These are phyloP conservation scores for Cheiracanthium punctorium DNA, from an alignment of 2,888 invertebrate species.

Conservation along the genomic window DNA sequence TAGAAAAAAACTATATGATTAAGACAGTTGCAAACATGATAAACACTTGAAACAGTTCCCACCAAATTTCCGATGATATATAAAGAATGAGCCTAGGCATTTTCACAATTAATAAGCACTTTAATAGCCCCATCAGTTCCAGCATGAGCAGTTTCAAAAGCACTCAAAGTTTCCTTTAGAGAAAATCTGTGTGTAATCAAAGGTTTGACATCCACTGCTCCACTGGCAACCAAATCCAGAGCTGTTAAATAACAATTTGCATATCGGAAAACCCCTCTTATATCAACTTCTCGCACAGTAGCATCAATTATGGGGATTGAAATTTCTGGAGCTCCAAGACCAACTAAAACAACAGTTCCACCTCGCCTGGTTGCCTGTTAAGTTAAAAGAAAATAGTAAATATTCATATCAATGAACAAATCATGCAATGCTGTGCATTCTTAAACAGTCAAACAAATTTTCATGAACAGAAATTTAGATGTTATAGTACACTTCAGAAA, in stretches of 20 bases:
- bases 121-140: conserved; percentile 84
- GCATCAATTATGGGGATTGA: conserved; percentile 89
- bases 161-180: conserved; percentile 85
- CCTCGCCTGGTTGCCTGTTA: conserved; percentile 92
- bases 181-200: conserved; percentile 89
- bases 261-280: conserved; percentile 94
- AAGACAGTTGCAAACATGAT: too few relatives aligned
- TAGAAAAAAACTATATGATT: too few relatives aligned
- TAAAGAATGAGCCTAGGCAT: too few relatives aligned
- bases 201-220: conserved; percentile 86
- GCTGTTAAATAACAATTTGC: conserved; percentile 90
- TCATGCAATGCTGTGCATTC: too few relatives aligned
- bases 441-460: too few relatives aligned
- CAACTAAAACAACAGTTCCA: conserved; percentile 90
- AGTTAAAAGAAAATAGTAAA: conserved; percentile 69
- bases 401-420: neutral
- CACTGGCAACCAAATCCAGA: conserved; percentile 85
- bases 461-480: too few relatives aligned
- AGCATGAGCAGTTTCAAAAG: conserved; percentile 87
- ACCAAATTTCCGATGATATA: too few relatives aligned
- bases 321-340: conserved; percentile 87
- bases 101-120: conserved; percentile 75
- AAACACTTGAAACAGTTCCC: too few relatives aligned
- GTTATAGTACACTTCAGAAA: too few relatives aligned
- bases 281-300: conserved; percentile 89